Percentiles rank a stretch among this genome's conserved stretches.
Evolutionary conservation across 2,888 invertebrate species (phyloP).

Genomic region (Nemurella pictetii): DNA sequence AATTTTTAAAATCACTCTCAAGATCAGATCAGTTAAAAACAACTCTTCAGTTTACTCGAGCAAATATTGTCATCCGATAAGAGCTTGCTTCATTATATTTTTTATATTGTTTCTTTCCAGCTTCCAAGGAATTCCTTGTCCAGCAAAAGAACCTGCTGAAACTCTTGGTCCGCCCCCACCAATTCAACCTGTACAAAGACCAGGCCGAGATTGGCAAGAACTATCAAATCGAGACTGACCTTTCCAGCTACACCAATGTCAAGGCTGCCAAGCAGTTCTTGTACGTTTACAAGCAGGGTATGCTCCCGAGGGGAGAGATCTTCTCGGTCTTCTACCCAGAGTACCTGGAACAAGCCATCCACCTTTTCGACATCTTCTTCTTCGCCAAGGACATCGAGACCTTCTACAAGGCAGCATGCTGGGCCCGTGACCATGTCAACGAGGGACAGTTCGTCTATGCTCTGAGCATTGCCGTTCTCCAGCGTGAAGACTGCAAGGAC

Average conservation of each 20-base stretch:
- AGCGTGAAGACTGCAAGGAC: constrained; percentile 61
- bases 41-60: background rate
- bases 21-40: background rate
- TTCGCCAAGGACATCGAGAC: constrained; percentile 63
- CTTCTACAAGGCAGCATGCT: constrained; percentile 65
- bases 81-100: too few species aligned
- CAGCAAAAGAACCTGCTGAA: constrained; percentile 55
- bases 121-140: constrained; percentile 50
- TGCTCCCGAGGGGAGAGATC: constrained; percentile 55
- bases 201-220: constrained; percentile 52
- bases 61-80: too few species aligned
- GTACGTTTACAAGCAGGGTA: constrained; percentile 49
- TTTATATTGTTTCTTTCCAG: constrained; percentile 34
- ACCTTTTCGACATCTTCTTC: constrained; percentile 60
- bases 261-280: constrained; percentile 46
- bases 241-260: constrained; percentile 49
- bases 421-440: constrained; percentile 66
- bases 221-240: constrained; percentile 53
- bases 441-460: constrained; percentile 67
- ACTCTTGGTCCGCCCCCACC: constrained; percentile 55
- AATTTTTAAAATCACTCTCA: background rate
- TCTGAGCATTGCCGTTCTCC: constrained; percentile 61
- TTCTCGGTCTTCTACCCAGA: constrained; percentile 54
- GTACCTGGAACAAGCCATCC: constrained; percentile 56
- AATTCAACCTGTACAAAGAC: constrained; percentile 50